phyloP scores from a whole-genome alignment of 2,797 vertebrate species.

The Petrocephalus schoutedeni region DNA sequence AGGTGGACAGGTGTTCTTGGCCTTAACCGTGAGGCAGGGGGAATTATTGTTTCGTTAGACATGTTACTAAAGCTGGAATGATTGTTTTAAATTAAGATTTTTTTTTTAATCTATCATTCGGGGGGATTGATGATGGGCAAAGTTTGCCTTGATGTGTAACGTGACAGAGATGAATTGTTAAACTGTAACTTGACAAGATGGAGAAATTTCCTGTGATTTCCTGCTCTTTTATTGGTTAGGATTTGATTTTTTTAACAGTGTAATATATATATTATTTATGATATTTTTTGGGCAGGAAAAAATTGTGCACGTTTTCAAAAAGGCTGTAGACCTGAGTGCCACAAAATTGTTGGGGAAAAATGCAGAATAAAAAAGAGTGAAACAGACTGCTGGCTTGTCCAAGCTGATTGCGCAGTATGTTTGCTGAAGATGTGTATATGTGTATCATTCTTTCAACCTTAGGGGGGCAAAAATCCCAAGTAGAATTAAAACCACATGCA shows the following conservation, averaged over 20 bases:
- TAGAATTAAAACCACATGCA: neutral
- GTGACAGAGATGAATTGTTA: constrained; percentile 50
- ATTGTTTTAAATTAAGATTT: constrained; percentile 67
- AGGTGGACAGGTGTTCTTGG: constrained; percentile 47
- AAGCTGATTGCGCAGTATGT: neutral
- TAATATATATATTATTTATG: neutral
- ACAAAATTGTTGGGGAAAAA: constrained; percentile 62
- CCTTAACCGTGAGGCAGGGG: constrained; percentile 31
- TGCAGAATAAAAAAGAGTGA: constrained; percentile 59
- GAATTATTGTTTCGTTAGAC: constrained; percentile 56
- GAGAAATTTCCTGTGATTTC: constrained; percentile 37
- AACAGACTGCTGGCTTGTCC: constrained; percentile 49
- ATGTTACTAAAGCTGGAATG: constrained; percentile 57
- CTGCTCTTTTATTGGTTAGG: constrained; percentile 65
- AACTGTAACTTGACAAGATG: constrained; percentile 55
- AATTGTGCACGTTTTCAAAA: constrained; percentile 67
- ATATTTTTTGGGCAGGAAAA: constrained; percentile 55
- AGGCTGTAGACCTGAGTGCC: constrained; percentile 66
- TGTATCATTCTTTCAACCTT: neutral
- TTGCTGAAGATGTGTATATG: no score
- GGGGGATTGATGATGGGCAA: constrained; percentile 52
- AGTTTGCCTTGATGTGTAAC: constrained; percentile 52
- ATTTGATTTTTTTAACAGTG: constrained; percentile 50
- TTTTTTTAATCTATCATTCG: constrained; percentile 63
- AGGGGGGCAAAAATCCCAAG: neutral